A percentile compares a stretch with the other conserved stretches of the same genome.
phyloP scores from a whole-genome alignment of 2,113 vertebrate genomes.

The Ammospiza caudacuta region DNA sequence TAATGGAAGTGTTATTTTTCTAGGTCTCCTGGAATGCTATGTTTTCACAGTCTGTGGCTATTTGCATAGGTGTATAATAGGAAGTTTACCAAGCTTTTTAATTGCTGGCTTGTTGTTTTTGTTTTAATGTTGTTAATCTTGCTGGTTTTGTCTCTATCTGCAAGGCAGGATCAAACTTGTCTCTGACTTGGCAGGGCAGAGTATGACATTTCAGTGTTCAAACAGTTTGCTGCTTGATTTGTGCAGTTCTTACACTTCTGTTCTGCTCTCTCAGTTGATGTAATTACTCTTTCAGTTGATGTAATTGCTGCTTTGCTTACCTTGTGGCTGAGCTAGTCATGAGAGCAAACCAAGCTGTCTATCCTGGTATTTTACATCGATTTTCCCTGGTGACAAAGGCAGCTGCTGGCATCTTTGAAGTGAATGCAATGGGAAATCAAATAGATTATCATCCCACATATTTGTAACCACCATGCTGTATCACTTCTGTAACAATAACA shows the following conservation, averaged over 20 bases:
- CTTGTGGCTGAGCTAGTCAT: not conserved
- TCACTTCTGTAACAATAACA: not conserved
- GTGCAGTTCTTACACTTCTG: not conserved
- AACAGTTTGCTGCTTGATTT: not conserved
- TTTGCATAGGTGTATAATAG: constrained; percentile 6
- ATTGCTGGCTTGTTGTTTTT: not conserved
- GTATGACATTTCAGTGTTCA: not conserved
- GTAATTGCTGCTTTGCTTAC: constrained; percentile 43
- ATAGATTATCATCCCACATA: not conserved
- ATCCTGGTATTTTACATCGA: not conserved
- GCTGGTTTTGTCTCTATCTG: constrained; percentile 32
- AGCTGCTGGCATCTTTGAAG: not conserved
- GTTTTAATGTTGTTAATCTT: not conserved
- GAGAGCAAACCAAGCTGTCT: not conserved
- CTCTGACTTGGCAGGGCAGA: not conserved
- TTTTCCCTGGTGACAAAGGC: not conserved
- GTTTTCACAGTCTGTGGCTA: not conserved
- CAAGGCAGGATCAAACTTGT: constrained; percentile 32
- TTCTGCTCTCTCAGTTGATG: constrained; percentile 17
- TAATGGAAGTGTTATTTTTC: not conserved
- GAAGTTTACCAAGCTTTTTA: constrained; percentile 11
- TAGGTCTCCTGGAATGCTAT: not conserved
- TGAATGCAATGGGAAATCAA: not conserved
- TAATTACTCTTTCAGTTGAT: constrained; percentile 10
- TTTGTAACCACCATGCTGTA: not conserved